Conservation (phyloP, 2,888 invertebrate species). For the Leistus spinibarbis region DNA sequence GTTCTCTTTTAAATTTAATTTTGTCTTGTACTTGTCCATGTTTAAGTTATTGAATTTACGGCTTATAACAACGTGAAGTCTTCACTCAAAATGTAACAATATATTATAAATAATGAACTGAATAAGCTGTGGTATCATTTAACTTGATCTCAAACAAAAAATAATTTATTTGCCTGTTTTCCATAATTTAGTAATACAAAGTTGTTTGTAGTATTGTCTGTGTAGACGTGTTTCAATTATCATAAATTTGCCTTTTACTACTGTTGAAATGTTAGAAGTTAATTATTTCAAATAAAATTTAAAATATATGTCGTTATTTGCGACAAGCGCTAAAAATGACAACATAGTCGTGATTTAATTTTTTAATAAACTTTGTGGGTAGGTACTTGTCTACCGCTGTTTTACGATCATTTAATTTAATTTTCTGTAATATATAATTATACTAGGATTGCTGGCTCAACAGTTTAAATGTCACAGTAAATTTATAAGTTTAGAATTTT, state of each 20-base stretch:
- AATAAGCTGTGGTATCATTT: not conserved
- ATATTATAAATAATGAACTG: not conserved
- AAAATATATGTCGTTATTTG: constrained; percentile 20
- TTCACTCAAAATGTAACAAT: not conserved
- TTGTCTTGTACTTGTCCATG: too few relatives aligned
- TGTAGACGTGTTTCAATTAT: constrained; percentile 21
- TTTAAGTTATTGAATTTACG: too few relatives aligned
- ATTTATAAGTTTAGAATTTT: not conserved
- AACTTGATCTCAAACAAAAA: not conserved
- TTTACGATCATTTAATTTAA: constrained; percentile 14
- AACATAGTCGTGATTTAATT: constrained; percentile 2
- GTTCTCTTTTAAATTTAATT: too few relatives aligned
- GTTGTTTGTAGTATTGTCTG: not conserved
- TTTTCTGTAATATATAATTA: not conserved
- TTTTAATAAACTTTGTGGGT: not conserved
- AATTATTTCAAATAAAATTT: constrained; percentile 30
- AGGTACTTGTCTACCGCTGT: not conserved
- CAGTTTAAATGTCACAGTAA: not conserved
- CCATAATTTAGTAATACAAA: not conserved
- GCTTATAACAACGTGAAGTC: too few relatives aligned
- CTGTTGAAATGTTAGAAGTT: constrained; percentile 32
- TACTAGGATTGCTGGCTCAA: not conserved
- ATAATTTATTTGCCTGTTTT: not conserved
- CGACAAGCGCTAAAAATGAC: not conserved
- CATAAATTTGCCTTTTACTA: constrained; percentile 34